Conservation (phyloP, 2,113 vertebrate species). For the Microcebus griseorufus region DNA sequence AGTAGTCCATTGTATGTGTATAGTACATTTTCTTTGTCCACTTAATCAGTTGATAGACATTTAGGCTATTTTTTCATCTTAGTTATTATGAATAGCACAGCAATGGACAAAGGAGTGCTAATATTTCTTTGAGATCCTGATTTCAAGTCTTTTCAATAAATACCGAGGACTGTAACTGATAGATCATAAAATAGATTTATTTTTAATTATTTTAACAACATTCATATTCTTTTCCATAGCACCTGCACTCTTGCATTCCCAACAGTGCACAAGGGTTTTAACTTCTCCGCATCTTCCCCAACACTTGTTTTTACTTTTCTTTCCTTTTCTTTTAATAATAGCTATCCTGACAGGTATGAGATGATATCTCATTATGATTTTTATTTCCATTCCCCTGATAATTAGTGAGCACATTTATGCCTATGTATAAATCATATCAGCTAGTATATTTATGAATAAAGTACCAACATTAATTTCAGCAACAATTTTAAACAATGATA, state of each 20-base stretch:
- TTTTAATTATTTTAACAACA: background rate
- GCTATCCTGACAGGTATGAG: background rate
- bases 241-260: background rate
- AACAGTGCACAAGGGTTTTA: background rate
- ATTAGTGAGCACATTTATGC: background rate
- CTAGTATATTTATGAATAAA: background rate
- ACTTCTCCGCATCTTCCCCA: background rate
- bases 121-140: background rate
- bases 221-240: background rate
- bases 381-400: background rate
- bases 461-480: background rate
- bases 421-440: background rate
- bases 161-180: background rate
- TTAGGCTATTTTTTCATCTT: background rate
- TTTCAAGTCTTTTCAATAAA: background rate
- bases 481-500: background rate
- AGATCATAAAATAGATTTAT: background rate
- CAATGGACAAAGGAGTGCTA: background rate
- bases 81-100: background rate
- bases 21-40: background rate
- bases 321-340: background rate
- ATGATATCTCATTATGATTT: background rate
- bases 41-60: background rate
- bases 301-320: background rate
- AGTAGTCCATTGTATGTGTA: background rate